Conservation (phyloP, 2,797 vertebrate species). For the Diglossa cyanea region DNA sequence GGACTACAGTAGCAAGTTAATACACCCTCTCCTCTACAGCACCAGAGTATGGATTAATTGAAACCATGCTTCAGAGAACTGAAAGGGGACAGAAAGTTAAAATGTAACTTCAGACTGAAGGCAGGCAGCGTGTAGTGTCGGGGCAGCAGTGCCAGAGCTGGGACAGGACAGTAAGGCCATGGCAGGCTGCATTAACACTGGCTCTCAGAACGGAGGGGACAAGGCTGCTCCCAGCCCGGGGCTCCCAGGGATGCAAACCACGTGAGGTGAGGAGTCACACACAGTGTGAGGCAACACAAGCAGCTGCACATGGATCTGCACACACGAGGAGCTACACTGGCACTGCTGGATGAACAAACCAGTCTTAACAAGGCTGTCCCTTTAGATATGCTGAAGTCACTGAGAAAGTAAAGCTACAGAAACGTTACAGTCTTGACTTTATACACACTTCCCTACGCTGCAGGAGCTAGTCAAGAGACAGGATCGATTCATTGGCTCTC, state of each 20-base stretch:
- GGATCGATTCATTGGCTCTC: constrained; percentile 51
- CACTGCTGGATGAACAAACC: constrained; percentile 42
- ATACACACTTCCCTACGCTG: constrained; percentile 22
- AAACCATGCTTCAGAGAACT: constrained; percentile 67
- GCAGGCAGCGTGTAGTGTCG: constrained; percentile 60
- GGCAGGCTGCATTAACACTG: constrained; percentile 60
- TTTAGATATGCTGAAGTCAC: constrained; percentile 49
- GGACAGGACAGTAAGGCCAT: constrained; percentile 57
- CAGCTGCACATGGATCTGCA: constrained; percentile 23
- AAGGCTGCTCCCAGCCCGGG: neutral
- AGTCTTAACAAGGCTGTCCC: constrained; percentile 55
- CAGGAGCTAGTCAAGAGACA: constrained; percentile 61
- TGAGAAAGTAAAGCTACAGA: constrained; percentile 60
- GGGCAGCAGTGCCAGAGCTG: constrained; percentile 41
- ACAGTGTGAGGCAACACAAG: constrained; percentile 65
- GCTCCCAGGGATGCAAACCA: neutral
- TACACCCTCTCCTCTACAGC: constrained; percentile 69
- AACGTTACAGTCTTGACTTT: constrained; percentile 38
- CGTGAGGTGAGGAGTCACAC: constrained; percentile 58
- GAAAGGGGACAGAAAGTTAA: constrained; percentile 55
- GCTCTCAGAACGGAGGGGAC: neutral
- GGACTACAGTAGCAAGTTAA: constrained; percentile 61
- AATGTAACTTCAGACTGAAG: constrained; percentile 35
- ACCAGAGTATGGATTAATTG: constrained; percentile 59
- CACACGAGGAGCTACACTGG: constrained; percentile 29